These are phyloP conservation scores for Phortica magna DNA, from an alignment of 2,888 invertebrate genomes.

Conservation along the genomic window DNA sequence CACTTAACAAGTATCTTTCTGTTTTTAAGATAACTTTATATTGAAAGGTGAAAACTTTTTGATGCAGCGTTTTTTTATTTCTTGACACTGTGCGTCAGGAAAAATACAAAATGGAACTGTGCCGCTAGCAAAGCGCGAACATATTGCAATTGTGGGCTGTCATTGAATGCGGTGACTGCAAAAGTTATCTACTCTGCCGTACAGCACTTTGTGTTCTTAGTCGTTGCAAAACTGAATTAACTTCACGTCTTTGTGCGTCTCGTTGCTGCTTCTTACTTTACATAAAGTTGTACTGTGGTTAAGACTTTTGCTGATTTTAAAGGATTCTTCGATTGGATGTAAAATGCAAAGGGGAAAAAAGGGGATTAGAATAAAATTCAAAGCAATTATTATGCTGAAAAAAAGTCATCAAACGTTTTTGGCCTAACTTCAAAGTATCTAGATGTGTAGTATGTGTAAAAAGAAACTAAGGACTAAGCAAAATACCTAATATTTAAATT, in stretches of 20 bases:
- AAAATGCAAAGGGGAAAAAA: no score
- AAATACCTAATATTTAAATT: conserved; percentile 67
- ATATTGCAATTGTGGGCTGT: conserved; percentile 78
- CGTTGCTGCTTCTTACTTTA: neutral
- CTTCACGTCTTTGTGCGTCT: neutral
- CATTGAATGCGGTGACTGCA: conserved; percentile 67
- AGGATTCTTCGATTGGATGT: neutral
- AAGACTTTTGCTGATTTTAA: conserved; percentile 1
- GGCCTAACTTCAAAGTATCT: neutral
- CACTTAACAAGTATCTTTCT: no score
- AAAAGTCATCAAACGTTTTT: neutral
- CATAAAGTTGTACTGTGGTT: neutral
- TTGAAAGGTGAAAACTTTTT: neutral
- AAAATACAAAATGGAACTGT: conserved; percentile 42
- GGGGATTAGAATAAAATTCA: no score
- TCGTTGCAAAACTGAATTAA: neutral
- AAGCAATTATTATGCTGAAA: neutral
- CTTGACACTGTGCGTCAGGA: neutral
- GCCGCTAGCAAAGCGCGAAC: conserved; percentile 74
- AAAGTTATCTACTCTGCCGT: conserved; percentile 56
- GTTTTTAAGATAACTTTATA: conserved; percentile 9
- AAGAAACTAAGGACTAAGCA: conserved; percentile 50
- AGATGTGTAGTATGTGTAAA: neutral
- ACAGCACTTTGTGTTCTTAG: conserved; percentile 13
- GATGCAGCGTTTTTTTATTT: neutral